Base-by-base conservation (phyloP, 2,113 vertebrate species). In the Vireo altiloquus region DNA sequence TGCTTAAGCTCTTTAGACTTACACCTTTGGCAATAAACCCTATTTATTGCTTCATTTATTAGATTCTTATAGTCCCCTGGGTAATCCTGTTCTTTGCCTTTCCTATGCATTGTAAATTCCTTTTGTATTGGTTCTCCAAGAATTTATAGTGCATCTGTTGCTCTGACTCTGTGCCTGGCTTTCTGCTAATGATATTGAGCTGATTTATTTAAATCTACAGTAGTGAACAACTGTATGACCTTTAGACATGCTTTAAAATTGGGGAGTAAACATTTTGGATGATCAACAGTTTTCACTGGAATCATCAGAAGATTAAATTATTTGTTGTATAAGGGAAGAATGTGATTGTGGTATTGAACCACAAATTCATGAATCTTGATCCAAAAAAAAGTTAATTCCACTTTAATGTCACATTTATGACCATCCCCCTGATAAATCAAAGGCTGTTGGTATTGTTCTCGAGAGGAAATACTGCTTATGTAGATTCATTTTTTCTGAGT, bases 81-180 rank as follows among this genome's bases (percentile, higher is more conserved):
- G 52, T 82, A 71, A 94, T 84, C 25, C 49, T 65, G 69, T 76
- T 91, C 39, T 89, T 91, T 75, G 66, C 59, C 40, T 89, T 86
- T 91, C 44, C 46, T 82, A 87, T 94, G 46, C 65, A 53, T 60
- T 76, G 37, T 87, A 87, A 87, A 89, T 81, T 92, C 72, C 40
- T 83, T 90, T 82, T 89, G 52, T 89, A 82, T 71, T 71, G 57
- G 72, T 64, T 92, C 53, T 87, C n/a, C 35, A 40, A 27, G 60
- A 87, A 82, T 94, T 94, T 84, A 76, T 72, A 75, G 81, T 53
- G 44, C 68, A 60, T 84, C 81, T 89, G 57, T 79, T 94, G 59
- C 61, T 44, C 20, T 69, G 53, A 71, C 61, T 90, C 71, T 57
- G 40, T 81, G 69, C 47, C 57, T 89, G 68, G 19, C 30, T 94